Base-by-base conservation (phyloP, 2,888 invertebrate species). In the Diachrysia chrysitis region DNA sequence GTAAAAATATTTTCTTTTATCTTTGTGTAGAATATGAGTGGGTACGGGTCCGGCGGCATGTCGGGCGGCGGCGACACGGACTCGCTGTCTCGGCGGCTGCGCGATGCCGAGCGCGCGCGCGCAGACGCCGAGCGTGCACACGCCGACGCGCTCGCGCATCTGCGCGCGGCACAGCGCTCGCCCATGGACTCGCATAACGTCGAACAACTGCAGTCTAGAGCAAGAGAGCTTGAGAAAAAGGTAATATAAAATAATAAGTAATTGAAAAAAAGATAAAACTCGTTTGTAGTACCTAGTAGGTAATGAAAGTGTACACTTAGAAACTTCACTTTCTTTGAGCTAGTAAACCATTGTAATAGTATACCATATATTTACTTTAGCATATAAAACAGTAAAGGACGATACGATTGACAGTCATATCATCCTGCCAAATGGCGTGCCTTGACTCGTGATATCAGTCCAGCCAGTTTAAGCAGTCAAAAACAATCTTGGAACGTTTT, bases 181-280 rank as follows among this genome's bases (percentile, higher is more conserved):
- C 87, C 89, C 62, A 90, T 88, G 66, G 95, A 95, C 86, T 86
- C 95, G 81, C 95, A 95, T 82, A 95, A 96, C 84, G 96, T 96
- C 66, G 97, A 98, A 82, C 97, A 97, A 76, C 94, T 97, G 85
- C 97, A 98, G 92, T 98, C 98, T 58, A 96, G 98, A 84, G 98
- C 98, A 62, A 96, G 98, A 78, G 99, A 99, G 92, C 95, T 99
- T 79, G 98, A 99, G 93, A 98, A 98, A 92, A 99, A 99, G 96
- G 98, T 98, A 84, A 57, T 25, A 29, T n/a, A 5, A 9, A 12
- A 16, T 14, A 32, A 16, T 16, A 0, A 37, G 10, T 37, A 29
- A 29, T 5, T 29, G 29, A 37, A 35, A 35, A 12, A 12, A 35
- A 35, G 12, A 10, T 29, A 29, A 29, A 4, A 29, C 29, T 29